These are phyloP conservation scores for Lepidurus arcticus DNA, from an alignment of 1,140 invertebrate species.

Conservation along the genomic window DNA sequence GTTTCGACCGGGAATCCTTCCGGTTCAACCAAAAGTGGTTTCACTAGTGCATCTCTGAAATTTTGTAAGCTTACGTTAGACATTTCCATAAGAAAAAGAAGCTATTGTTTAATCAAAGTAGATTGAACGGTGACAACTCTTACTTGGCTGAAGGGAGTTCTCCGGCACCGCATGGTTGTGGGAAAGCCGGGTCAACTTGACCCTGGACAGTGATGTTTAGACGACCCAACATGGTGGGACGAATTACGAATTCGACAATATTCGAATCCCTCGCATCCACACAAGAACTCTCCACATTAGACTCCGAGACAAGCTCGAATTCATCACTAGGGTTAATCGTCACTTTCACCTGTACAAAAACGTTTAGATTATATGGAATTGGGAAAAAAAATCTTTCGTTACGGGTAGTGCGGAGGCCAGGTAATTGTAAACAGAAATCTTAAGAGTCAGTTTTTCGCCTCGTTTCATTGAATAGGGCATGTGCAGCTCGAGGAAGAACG, in stretches of 20 bases:
- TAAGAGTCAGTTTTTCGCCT: constrained; percentile 59
- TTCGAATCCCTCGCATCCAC: constrained; percentile 46
- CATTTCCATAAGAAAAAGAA: not conserved
- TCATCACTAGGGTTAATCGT: constrained; percentile 47
- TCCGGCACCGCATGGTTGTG: constrained; percentile 49
- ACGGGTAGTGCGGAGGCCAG: constrained; percentile 44
- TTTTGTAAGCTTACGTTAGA: not conserved
- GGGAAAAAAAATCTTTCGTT: constrained; percentile 36
- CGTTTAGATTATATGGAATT: not conserved
- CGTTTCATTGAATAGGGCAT: constrained; percentile 65
- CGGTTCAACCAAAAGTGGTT: constrained; percentile 53
- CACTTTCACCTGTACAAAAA: constrained; percentile 37
- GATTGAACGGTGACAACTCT: constrained; percentile 28
- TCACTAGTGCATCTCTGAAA: constrained; percentile 54
- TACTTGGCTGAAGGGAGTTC: constrained; percentile 47
- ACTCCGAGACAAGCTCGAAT: constrained; percentile 44
- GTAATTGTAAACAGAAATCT: constrained; percentile 45
- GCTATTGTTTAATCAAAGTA: not conserved
- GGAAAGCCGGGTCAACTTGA: constrained; percentile 47
- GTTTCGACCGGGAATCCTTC: constrained; percentile 56
- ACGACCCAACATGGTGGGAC: constrained; percentile 50
- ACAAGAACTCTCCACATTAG: constrained; percentile 40
- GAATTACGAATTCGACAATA: constrained; percentile 50
- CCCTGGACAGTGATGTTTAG: constrained; percentile 57
- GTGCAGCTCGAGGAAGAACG: not conserved